phyloP scores from a whole-genome alignment of 2,113 vertebrate genomes.

The Dendrocopos noguchii region DNA sequence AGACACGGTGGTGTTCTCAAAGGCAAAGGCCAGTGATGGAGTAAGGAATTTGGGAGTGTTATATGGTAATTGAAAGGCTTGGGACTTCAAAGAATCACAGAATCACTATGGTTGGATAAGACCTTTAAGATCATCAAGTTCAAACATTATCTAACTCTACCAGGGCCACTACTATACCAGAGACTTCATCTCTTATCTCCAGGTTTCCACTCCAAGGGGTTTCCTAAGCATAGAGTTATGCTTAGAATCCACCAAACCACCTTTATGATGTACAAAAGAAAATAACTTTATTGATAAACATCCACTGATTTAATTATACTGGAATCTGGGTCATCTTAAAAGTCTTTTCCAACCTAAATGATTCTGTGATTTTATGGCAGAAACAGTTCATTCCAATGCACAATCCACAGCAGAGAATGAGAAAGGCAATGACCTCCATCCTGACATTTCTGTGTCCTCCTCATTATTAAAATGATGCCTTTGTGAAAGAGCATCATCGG shows the following conservation, averaged over 20 bases:
- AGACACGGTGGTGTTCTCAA: not conserved
- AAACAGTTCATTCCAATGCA: not conserved
- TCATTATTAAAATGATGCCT: rapidly evolving
- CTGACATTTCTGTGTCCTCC: not conserved
- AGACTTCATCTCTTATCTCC: not conserved
- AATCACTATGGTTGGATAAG: too few species aligned
- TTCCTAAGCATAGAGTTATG: not conserved
- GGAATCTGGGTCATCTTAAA: not conserved
- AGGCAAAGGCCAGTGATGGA: not conserved
- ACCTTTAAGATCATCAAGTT: too few species aligned
- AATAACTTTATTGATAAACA: not conserved
- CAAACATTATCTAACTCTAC: too few species aligned
- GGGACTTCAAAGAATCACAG: too few species aligned
- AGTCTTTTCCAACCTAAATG: too few species aligned
- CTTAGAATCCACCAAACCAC: not conserved
- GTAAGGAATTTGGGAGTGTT: not conserved
- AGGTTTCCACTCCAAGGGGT: not conserved
- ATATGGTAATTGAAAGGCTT: not conserved
- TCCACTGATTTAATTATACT: not conserved
- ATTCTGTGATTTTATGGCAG: not conserved
- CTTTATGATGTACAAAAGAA: not conserved
- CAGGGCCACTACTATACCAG: too few species aligned
- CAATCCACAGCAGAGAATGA: not conserved
- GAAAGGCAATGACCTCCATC: not conserved
- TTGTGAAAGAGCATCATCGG: too few species aligned